Conservation (phyloP, 2,797 vertebrate genomes). For the Trematocara caparti region DNA sequence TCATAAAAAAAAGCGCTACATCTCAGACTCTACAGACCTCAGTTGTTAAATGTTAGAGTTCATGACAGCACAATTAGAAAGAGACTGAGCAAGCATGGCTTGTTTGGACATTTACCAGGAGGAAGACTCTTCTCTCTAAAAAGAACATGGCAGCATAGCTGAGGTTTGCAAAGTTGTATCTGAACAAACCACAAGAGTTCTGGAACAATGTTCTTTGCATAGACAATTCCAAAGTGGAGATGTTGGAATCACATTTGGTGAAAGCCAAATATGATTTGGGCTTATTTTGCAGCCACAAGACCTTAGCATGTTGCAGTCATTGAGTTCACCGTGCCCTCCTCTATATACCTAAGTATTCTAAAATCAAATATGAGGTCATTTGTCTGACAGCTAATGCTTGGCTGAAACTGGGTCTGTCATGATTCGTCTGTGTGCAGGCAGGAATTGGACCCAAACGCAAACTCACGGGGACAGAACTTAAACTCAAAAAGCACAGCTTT, state of each 20-base stretch:
- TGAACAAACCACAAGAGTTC: neutral
- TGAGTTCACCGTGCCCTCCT: neutral
- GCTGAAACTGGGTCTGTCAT: neutral
- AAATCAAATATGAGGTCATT: neutral
- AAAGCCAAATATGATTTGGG: neutral
- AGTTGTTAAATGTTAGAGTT: neutral
- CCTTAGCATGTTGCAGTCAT: neutral
- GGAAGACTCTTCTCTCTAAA: neutral
- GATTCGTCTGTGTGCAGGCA: too few relatives aligned
- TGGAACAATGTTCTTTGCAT: neutral
- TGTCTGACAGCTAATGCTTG: neutral
- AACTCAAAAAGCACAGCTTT: too few relatives aligned
- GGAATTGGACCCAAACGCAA: too few relatives aligned
- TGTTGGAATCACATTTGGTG: neutral
- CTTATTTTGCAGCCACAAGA: neutral
- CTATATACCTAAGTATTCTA: neutral
- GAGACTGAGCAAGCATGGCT: neutral
- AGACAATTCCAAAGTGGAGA: neutral
- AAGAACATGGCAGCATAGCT: neutral
- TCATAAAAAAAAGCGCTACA: neutral
- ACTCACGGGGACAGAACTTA: too few relatives aligned
- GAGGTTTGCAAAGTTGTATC: neutral
- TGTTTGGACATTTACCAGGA: neutral
- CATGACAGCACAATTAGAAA: neutral
- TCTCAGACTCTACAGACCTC: neutral